Base-by-base conservation (phyloP, 2,113 vertebrate species). In the Porphyrio hochstetteri region DNA sequence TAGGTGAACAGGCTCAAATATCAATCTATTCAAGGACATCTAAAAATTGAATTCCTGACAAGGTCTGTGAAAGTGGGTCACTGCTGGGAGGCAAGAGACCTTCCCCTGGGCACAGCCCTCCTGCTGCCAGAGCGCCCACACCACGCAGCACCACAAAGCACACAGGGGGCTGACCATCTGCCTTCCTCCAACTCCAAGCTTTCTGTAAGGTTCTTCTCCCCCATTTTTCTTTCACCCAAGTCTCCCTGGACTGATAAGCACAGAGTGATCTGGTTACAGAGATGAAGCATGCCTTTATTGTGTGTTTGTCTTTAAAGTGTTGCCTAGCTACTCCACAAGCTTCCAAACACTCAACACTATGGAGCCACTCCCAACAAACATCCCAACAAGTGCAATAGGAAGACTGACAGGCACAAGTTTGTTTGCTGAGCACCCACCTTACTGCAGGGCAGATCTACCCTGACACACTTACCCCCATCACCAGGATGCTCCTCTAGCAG, bases 371-470 rank as follows among this genome's bases (percentile, higher is more conserved):
- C 29, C 65, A 68, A 84, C 89, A 86, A 92, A 82, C 95, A 92
- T 9, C 88, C 86, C 23, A 8, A 31, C 61, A 31, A n/a, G 86
- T 11, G 1, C n/a, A 71, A 75, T 0, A 24, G 60, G 1, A 38
- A 87, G 96, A 97, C 56, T 96, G 96, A 97, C 95, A 93, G 89
- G 95, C 94, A 95, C 95, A 96, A 92, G 94, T 92, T 95, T 75
- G 76, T 15, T n/a, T 56, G n/a, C 33, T 5, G 77, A 55, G 70
- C 19, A 60, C 60, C 82, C 0, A 10, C 40, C 82, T 68, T 16
- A 20, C 70, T 40, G 59, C 65, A 38, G 52, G 25, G 42, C 94
- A 81, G 71, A 48, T 1, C 55, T 8, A 70, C 76, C 88, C 85
- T 20, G 42, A 13, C 71, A 90, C 61, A 27, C 31, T 71, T 7